Base-by-base conservation (phyloP, 1,140 invertebrate species). In the Drosophila auraria region DNA sequence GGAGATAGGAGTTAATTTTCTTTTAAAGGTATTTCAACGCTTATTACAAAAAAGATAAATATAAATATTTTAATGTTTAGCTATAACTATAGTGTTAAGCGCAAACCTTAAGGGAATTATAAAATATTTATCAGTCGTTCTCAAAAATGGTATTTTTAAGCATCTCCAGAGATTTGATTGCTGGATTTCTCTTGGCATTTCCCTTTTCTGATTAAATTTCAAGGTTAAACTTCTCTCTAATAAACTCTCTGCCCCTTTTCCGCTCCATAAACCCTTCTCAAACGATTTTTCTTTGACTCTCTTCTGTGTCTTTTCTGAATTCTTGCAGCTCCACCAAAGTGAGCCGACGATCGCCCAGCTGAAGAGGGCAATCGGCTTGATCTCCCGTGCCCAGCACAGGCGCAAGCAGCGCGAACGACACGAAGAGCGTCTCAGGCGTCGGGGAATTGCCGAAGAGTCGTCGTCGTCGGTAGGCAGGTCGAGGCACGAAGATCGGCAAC, bases 311-410 rank as follows among this genome's bases (percentile, higher is more conserved):
- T 42, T 27, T 59, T 17, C n/a, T 17, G 30, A 14, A 44, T 63
- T 59, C 25, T 57, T 62, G 40, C 50, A 92, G 91, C 82, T 92
- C 62, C 80, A 86, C 62, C 87, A 92, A 36, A 59, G 60, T 50
- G 58, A 83, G 36, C 91, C 91, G 17, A 92, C 91, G 11, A 79
- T 92, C 56, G 87, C 87, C 25, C 79, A 92, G 61, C 62, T 92
- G 27, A 92, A 92, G 71, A 87, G 80, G 71, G 87, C 91, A 17
- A 92, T 92, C 40, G 82, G 81, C 54, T 33, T 66, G 58, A 77
- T 89, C 47, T 86, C 91, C 36, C 60, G 71, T 51, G 83, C 83
- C 38, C 76, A 91, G 63, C 80, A 84, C 49, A 87, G 75, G 68
- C 86, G 91, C 58, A 83, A 63, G 53, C 76, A 81, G 42, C 80